These are phyloP conservation scores for Brenthis hecate DNA, from an alignment of 2,888 invertebrate genomes.

Conservation along the genomic window DNA sequence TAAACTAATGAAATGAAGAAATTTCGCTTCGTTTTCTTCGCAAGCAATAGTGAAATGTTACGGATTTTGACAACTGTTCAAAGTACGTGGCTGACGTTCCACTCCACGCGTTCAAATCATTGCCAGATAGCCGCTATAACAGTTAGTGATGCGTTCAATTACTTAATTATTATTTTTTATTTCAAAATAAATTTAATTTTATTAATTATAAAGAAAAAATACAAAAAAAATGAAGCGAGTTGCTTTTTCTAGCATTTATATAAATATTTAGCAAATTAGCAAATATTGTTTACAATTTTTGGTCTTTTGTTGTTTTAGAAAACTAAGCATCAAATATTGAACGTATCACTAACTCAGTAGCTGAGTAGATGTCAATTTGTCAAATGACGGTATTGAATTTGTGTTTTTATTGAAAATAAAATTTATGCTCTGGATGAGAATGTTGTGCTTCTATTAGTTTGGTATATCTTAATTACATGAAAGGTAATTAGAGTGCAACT, in stretches of 20 bases:
- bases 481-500: constrained; percentile 32
- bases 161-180: not conserved
- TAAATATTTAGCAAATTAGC: too few species aligned
- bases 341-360: constrained; percentile 19
- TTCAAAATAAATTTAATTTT: too few species aligned
- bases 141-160: constrained; percentile 28
- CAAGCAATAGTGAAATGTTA: constrained; percentile 47
- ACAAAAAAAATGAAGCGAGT: too few species aligned
- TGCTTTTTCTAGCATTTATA: too few species aligned
- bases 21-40: constrained; percentile 39
- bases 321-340: constrained; percentile 1
- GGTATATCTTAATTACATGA: constrained; percentile 38
- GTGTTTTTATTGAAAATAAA: constrained; percentile 43
- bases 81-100: constrained; percentile 81
- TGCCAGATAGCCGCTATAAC: constrained; percentile 35
- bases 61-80: constrained; percentile 43
- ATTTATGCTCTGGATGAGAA: constrained; percentile 47
- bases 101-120: constrained; percentile 75
- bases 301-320: not conserved
- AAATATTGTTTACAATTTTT: not conserved
- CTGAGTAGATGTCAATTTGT: constrained; percentile 23
- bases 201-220: too few species aligned
- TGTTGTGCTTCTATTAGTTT: constrained; percentile 42
- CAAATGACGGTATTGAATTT: constrained; percentile 32
- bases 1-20: constrained; percentile 36